Conservation (phyloP, 2,888 invertebrate genomes). For the Acanthosepion lycidas region DNA sequence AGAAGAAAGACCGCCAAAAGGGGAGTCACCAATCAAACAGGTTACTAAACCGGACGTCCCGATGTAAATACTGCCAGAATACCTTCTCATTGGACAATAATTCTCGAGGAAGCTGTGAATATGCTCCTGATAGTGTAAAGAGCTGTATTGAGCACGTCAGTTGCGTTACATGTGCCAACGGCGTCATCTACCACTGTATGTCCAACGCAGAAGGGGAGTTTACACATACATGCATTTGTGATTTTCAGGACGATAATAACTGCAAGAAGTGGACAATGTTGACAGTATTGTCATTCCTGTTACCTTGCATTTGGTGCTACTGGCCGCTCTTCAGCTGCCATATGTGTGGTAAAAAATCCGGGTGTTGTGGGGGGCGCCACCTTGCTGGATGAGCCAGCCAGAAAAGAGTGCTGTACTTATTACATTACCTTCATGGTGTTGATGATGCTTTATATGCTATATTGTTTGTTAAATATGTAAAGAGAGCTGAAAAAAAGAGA, state of each 20-base stretch:
- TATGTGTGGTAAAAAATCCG: conserved; percentile 86
- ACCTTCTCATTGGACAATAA: conserved; percentile 86
- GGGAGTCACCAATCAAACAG: conserved; percentile 54
- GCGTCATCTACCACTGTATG: conserved; percentile 94
- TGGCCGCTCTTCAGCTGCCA: conserved; percentile 89
- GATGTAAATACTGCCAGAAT: conserved; percentile 77
- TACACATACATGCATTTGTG: conserved; percentile 86
- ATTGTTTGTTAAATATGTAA: conserved; percentile 15
- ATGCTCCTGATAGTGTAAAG: conserved; percentile 87
- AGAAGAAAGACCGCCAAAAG: conserved; percentile 61
- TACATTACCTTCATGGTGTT: conserved; percentile 15
- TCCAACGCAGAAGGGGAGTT: conserved; percentile 89
- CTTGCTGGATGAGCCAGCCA: conserved; percentile 63
- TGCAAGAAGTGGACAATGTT: conserved; percentile 88
- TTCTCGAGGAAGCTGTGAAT: conserved; percentile 83
- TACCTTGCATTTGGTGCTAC: conserved; percentile 96
- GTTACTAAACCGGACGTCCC: conserved; percentile 60
- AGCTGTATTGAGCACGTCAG: conserved; percentile 87
- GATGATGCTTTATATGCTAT: not conserved
- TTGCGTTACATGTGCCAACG: conserved; percentile 90
- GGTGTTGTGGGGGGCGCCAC: conserved; percentile 89
- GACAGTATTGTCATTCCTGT: conserved; percentile 87
- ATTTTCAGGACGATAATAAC: conserved; percentile 75
- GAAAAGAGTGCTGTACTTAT: not conserved
- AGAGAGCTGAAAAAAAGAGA: not conserved